Conservation (phyloP, 1,140 invertebrate species). For the Drosophila murphyi region DNA sequence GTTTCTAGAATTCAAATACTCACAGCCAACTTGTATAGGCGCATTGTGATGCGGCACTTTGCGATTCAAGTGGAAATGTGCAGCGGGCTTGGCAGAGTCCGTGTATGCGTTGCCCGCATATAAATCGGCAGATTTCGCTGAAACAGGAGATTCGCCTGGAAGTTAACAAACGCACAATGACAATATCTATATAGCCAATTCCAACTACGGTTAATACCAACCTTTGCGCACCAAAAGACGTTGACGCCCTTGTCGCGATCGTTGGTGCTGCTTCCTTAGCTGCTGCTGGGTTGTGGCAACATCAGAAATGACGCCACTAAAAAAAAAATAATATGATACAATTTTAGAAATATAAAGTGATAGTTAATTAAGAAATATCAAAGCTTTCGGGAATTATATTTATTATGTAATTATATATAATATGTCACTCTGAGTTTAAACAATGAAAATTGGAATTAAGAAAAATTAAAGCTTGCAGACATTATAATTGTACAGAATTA, state of each 20-base stretch:
- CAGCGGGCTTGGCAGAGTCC: slow-evolving; percentile 44
- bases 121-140: slow-evolving; percentile 68
- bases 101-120: neutral
- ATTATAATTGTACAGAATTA: too few species aligned
- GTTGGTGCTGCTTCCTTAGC: slow-evolving; percentile 22
- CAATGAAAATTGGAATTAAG: too few species aligned
- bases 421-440: too few species aligned
- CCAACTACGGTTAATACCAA: slow-evolving; percentile 27
- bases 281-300: slow-evolving; percentile 24
- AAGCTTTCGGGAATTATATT: neutral
- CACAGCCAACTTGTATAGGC: slow-evolving; percentile 41
- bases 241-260: slow-evolving; percentile 37
- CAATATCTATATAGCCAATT: slow-evolving; percentile 47
- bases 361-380: neutral
- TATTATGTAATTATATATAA: too few species aligned
- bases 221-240: slow-evolving; percentile 61
- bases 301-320: neutral
- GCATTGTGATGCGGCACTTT: slow-evolving; percentile 50
- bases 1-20: slow-evolving; percentile 28
- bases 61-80: slow-evolving; percentile 71
- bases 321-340: neutral
- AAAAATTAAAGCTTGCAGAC: too few species aligned
- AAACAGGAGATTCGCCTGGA: slow-evolving; percentile 80
- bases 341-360: neutral
- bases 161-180: slow-evolving; percentile 58